phyloP scores from a whole-genome alignment of 2,888 invertebrate species.

The Stramonita haemastoma region DNA sequence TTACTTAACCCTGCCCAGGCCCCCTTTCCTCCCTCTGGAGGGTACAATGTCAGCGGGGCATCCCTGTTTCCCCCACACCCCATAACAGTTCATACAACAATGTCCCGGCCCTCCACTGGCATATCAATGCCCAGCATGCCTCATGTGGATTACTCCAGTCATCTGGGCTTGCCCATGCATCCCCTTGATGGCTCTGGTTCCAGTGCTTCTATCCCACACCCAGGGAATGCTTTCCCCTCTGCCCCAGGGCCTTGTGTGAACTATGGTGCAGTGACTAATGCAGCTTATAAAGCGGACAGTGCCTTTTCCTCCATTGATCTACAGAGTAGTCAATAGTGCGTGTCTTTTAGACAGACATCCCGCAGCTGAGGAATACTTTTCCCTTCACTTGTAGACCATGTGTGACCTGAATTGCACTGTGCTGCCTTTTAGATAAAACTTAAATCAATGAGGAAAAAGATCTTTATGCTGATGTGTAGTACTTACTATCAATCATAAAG shows the following conservation, averaged over 20 bases:
- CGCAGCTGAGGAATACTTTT: too few species aligned
- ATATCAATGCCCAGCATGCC: background rate
- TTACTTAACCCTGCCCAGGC: constrained; percentile 11
- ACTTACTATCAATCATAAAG: too few species aligned
- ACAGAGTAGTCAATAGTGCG: too few species aligned
- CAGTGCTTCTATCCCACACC: background rate
- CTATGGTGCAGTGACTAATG: constrained; percentile 9
- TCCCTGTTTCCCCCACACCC: constrained; percentile 28
- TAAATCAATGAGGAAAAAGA: too few species aligned
- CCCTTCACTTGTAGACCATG: too few species aligned
- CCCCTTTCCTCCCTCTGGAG: constrained; percentile 14
- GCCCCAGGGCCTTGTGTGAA: constrained; percentile 13
- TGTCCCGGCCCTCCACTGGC: background rate
- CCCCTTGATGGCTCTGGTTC: constrained; percentile 25
- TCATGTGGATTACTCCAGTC: constrained; percentile 10
- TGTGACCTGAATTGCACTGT: too few species aligned
- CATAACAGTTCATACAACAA: constrained; percentile 11
- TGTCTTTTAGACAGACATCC: too few species aligned
- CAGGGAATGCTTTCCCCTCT: background rate
- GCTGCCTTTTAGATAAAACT: too few species aligned
- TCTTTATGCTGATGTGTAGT: too few species aligned
- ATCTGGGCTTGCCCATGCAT: constrained; percentile 19
- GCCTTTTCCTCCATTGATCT: too few species aligned
- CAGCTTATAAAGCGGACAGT: too few species aligned
- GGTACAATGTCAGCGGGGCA: background rate